These are phyloP conservation scores for Psammodynastes pulverulentus DNA, from an alignment of 2,113 vertebrate species.

Conservation along the genomic window DNA sequence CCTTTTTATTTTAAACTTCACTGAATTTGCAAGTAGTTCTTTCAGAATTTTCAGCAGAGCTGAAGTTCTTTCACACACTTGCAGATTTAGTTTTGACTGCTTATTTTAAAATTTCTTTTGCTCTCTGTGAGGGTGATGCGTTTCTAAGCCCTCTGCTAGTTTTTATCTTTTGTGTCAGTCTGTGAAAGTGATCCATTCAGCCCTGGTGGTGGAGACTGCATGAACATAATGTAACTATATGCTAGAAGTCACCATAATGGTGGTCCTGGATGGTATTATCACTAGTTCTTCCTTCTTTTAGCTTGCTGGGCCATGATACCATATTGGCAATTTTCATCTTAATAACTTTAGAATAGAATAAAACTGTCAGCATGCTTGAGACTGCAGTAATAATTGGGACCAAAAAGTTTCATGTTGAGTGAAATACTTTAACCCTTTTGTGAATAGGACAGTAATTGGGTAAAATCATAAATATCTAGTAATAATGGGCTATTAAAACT, in stretches of 20 bases:
- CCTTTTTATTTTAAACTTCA: slow-evolving; percentile 67
- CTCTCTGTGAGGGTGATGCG: slow-evolving; percentile 56
- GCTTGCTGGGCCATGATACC: slow-evolving; percentile 24
- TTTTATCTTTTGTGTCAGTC: slow-evolving; percentile 54
- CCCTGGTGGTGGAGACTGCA: slow-evolving; percentile 64
- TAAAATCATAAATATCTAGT: slow-evolving; percentile 15
- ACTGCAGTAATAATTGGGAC: slow-evolving; percentile 37
- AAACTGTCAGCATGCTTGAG: slow-evolving; percentile 37
- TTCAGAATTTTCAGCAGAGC: slow-evolving; percentile 44
- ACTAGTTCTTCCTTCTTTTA: slow-evolving; percentile 26
- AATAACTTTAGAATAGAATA: slow-evolving; percentile 43
- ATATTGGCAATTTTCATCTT: slow-evolving; percentile 41
- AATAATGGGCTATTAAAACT: slow-evolving; percentile 29
- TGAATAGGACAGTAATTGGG: slow-evolving; percentile 17
- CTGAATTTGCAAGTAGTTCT: slow-evolving; percentile 60
- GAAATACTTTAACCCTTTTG: slow-evolving; percentile 28
- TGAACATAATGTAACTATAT: slow-evolving; percentile 47
- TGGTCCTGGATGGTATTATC: slow-evolving; percentile 12
- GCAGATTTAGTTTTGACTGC: slow-evolving; percentile 55
- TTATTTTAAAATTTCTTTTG: slow-evolving; percentile 58
- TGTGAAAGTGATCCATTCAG: slow-evolving; percentile 60
- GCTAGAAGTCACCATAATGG: slow-evolving; percentile 37
- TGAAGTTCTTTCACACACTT: slow-evolving; percentile 50
- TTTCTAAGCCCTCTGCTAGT: slow-evolving; percentile 57
- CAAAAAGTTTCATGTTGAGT: slow-evolving; percentile 33